Conservation (phyloP, 1,140 invertebrate genomes). For the Paraescarpia echinospica region DNA sequence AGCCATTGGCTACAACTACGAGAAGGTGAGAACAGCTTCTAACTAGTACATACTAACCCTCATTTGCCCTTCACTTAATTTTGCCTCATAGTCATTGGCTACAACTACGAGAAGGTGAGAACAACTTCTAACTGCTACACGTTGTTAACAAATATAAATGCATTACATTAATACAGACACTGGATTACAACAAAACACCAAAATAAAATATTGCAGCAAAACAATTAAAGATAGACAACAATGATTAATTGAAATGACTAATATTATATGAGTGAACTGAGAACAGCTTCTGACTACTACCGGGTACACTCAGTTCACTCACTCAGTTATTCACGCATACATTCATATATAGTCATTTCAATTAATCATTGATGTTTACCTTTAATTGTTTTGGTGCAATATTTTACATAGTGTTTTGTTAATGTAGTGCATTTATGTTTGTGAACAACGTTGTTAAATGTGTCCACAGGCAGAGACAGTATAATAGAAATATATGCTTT, state of each 20-base stretch:
- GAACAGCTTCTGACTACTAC: no score
- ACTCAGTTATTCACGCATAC: not conserved
- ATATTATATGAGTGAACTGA: no score
- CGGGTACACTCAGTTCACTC: no score
- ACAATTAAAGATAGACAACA: no score
- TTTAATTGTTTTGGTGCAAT: not conserved
- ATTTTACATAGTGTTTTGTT: not conserved
- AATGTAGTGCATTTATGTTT: not conserved
- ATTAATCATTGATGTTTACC: not conserved
- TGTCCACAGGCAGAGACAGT: not conserved
- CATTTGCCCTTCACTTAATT: no score
- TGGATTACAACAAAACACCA: no score
- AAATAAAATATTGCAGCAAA: no score
- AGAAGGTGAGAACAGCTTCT: conserved; percentile 62
- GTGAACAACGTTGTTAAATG: not conserved
- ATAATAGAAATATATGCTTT: not conserved
- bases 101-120: conserved; percentile 69
- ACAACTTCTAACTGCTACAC: no score
- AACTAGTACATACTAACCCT: no score
- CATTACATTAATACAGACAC: no score
- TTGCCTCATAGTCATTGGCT: conserved; percentile 65
- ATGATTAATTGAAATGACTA: no score
- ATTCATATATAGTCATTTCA: not conserved
- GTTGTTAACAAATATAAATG: no score
- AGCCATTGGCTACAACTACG: conserved; percentile 69